A percentile compares a stretch with the other conserved stretches of the same genome.
phyloP scores from a whole-genome alignment of 2,888 invertebrate species.

The Orthosia gothica region DNA sequence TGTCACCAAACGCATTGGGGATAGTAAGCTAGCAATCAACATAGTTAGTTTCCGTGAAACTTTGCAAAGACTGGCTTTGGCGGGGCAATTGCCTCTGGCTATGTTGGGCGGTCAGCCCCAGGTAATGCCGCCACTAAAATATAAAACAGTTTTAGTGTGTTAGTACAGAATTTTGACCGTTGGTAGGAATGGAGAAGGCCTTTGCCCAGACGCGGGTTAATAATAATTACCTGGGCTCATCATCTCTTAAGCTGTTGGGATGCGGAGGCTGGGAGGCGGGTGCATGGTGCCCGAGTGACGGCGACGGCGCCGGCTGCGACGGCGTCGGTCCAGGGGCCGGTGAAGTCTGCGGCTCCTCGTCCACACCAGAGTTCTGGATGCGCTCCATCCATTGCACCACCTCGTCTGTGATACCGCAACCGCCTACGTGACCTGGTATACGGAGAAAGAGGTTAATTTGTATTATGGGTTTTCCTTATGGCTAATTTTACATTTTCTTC shows the following conservation, averaged over 20 bases:
- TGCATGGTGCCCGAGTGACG: conserved; percentile 68
- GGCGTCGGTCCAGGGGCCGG: conserved; percentile 77
- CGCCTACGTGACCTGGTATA: conserved; percentile 94
- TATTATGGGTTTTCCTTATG: background rate
- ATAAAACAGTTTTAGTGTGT: too few relatives aligned
- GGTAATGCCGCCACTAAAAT: too few relatives aligned
- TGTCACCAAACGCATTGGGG: background rate
- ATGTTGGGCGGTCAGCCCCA: too few relatives aligned
- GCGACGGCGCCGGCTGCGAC: conserved; percentile 60
- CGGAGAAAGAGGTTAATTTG: background rate
- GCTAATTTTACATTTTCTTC: background rate
- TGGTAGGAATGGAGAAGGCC: too few relatives aligned
- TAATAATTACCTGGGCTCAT: conserved; percentile 81
- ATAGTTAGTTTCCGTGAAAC: background rate
- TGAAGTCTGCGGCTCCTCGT: conserved; percentile 88
- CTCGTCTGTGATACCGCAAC: conserved; percentile 97
- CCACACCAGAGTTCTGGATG: conserved; percentile 95
- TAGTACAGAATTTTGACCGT: too few relatives aligned
- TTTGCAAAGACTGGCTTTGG: background rate
- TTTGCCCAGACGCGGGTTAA: too few relatives aligned
- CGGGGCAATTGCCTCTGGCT: background rate
- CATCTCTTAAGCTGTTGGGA: conserved; percentile 88
- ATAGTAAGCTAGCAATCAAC: background rate
- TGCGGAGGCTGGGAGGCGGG: conserved; percentile 81
- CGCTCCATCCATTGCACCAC: conserved; percentile 98